Evolutionary conservation across 2,113 vertebrate species (phyloP).

Genomic region (Stegostoma tigrinum): DNA sequence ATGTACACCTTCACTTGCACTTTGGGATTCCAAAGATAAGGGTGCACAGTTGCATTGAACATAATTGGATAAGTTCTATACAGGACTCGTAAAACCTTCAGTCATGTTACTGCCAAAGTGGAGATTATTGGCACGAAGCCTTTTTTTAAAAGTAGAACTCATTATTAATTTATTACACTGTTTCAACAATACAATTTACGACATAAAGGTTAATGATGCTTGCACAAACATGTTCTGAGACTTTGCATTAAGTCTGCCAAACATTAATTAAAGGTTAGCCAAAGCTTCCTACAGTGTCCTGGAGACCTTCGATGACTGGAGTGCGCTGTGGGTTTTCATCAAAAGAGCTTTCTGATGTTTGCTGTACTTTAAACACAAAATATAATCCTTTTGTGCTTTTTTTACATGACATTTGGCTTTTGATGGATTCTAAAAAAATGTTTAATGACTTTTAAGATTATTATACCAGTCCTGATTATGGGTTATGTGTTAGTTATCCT

Average conservation of each 20-base stretch:
- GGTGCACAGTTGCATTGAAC: not conserved
- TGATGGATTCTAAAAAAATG: not conserved
- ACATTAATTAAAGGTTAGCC: not conserved
- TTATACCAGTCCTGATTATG: not conserved
- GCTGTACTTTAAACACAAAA: not conserved
- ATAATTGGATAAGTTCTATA: not conserved
- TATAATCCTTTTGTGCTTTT: too few species aligned
- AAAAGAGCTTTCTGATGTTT: not conserved
- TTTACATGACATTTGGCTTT: not conserved
- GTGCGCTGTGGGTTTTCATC: not conserved
- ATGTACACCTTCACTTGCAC: not conserved
- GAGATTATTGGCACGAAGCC: not conserved
- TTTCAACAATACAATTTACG: not conserved
- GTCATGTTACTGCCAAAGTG: not conserved
- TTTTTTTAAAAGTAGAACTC: not conserved
- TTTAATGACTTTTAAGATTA: not conserved
- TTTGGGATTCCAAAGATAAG: not conserved
- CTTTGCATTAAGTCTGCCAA: not conserved
- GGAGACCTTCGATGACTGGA: not conserved
- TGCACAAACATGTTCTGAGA: not conserved
- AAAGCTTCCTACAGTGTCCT: not conserved
- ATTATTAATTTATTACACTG: conserved; percentile 1
- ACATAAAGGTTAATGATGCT: conserved; percentile 7
- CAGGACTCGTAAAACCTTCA: not conserved
- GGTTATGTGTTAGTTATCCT: not conserved